phyloP scores from a whole-genome alignment of 2,888 invertebrate species.

The Hypsopygia costalis region DNA sequence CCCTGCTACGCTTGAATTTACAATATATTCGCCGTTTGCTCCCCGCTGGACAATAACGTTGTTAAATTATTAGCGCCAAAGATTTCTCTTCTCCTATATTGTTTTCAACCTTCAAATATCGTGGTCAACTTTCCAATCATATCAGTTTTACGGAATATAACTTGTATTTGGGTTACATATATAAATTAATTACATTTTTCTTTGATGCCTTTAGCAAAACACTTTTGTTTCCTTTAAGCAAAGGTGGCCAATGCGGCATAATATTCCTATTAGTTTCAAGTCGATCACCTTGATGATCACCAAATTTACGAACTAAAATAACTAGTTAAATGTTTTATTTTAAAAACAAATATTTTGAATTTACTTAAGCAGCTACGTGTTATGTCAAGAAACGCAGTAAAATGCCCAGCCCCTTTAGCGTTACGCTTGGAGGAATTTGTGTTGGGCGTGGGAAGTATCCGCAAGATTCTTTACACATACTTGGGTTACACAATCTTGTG shows the following conservation, averaged over 20 bases:
- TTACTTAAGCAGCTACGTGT: constrained; percentile 46
- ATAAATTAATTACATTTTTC: no score
- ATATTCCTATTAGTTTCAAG: constrained; percentile 1
- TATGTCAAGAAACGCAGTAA: constrained; percentile 59
- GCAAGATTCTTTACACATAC: constrained; percentile 60
- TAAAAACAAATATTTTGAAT: constrained; percentile 30
- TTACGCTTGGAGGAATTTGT: constrained; percentile 66
- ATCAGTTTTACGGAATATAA: not conserved
- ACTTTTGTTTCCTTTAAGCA: constrained; percentile 16
- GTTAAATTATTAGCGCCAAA: not conserved
- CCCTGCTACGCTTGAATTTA: constrained; percentile 35
- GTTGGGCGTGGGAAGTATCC: constrained; percentile 71
- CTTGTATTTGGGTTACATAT: no score
- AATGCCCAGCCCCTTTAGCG: constrained; percentile 69
- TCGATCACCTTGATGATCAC: constrained; percentile 21
- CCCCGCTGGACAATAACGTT: not conserved
- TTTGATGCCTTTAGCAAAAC: no score
- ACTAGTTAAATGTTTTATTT: not conserved
- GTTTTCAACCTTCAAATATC: not conserved
- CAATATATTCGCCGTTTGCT: constrained; percentile 2
- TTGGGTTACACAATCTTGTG: constrained; percentile 71
- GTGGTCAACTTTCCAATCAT: not conserved
- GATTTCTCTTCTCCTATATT: not conserved
- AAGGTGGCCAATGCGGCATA: constrained; percentile 8
- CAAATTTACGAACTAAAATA: constrained; percentile 17